phyloP scores from a whole-genome alignment of 1,140 invertebrate species.

The Fopius arisanus region DNA sequence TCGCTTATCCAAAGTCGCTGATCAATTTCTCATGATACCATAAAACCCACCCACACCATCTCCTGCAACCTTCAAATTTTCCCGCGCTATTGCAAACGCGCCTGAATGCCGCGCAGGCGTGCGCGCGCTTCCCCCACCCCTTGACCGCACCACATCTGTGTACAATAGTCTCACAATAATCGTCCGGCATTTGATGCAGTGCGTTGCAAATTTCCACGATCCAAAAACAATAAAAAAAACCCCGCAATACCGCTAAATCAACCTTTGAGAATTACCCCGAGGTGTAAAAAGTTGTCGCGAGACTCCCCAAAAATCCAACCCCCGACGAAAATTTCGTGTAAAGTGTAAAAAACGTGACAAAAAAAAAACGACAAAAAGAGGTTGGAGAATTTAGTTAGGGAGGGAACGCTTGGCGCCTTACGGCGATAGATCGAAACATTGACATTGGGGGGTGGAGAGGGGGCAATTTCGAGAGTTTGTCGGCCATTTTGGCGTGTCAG shows the following conservation, averaged over 20 bases:
- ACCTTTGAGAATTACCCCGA: too few relatives aligned
- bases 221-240: neutral
- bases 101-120: neutral
- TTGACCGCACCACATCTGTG: slow-evolving; percentile 46
- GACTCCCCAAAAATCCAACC: too few relatives aligned
- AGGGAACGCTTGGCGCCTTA: slow-evolving; percentile 24
- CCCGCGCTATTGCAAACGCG: too few relatives aligned
- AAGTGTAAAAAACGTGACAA: neutral
- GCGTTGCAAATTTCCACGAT: slow-evolving; percentile 35
- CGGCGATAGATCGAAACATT: slow-evolving; percentile 39
- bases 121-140: neutral
- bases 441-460: slow-evolving; percentile 45
- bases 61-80: too few relatives aligned
- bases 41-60: too few relatives aligned
- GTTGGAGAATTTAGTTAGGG: neutral
- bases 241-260: neutral
- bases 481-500: slow-evolving; percentile 60
- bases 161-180: slow-evolving; percentile 47
- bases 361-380: slow-evolving; percentile 11
- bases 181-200: slow-evolving; percentile 55
- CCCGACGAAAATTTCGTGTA: too few relatives aligned
- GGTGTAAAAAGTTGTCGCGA: too few relatives aligned
- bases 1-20: too few relatives aligned
- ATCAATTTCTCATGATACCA: too few relatives aligned
- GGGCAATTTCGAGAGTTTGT: neutral